Evolutionary conservation across 2,113 vertebrate species (phyloP), one percentile per base, ranked within the genome.

Genomic region (Pungitius pungitius): DNA sequence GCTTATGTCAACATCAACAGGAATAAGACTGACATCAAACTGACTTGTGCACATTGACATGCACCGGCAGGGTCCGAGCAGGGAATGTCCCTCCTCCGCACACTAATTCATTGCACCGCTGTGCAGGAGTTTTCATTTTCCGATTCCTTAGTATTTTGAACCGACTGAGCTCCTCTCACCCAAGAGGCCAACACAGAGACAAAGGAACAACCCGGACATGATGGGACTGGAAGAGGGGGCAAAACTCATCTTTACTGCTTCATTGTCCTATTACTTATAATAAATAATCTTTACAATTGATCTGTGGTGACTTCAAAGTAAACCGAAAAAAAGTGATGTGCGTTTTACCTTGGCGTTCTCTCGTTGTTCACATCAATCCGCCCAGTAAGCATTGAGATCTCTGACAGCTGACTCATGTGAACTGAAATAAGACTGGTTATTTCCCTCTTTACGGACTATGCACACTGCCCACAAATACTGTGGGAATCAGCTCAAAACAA

Each of bases 31-130:
- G 8, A 59, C 33, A 26, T 58, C 10, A 27, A 30, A 30, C 6
- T 22, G 42, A 30, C 61, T 30, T 45, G 9, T 45, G 18, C 20
- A 8, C 52, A 59, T 3, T 49, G 45, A 18, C 35, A 70, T 52
- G 77, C 64, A 49, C 57, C 30, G 72, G 51, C 61, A 62, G n/a
- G 26, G 55, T 49, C 24, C 43, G 10, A 85, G 43, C 4, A 24
- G n/a, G 57, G 70, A 51, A 72, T 62, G 51, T 72, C 33, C 61
- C 65, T 70, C n/a, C 47, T 68, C 60, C 66, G 54, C 54, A 56
- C 45, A 57, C 13, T 70, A 58, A 85, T 85, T 73, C 52, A 90
- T 69, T 81, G 60, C 63, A 62, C 64, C 54, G 33, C 52, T 40
- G 57, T 69, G 54, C 70, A 40, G 14, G 30, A 75, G 51, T 56